Evolutionary conservation across 2,797 vertebrate species (phyloP), one percentile per base, ranked within the genome.

Genomic region (Chlorospingus flavigularis): DNA sequence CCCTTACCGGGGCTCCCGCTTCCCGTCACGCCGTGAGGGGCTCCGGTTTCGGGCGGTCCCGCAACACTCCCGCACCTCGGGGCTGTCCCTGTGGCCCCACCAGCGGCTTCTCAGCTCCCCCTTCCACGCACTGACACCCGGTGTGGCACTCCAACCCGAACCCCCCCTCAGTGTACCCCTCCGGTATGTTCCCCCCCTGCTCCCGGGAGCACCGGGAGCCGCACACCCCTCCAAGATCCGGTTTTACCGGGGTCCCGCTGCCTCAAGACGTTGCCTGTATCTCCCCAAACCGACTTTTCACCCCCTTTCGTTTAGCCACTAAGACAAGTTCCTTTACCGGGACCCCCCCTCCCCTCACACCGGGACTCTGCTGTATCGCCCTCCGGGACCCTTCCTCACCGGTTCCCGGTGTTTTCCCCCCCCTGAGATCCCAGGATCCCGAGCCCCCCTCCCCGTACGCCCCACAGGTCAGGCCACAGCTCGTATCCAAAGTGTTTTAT

Each of bases 401-500:
- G 3, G 39, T 2, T 8, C 18, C 24, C 18, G 43, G 16, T 31
- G n/a, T 12, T 25, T 35, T 10, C 20, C 9, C n/a, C 33, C 33
- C 7, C 7, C 20, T 17, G 21, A 7, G 8, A 39, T 39, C 10
- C 30, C 17, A 17, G 13, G 8, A 39, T 39, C 13, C 35, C 17
- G 18, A 14, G 7, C 7, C 18, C 28, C 28, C 28, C 26, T 33
- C 17, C 60, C 17, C 15, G 6, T 40, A 15, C 8, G 17, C 23
- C 85, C 71, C 40, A 50, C 39, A 86, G 4, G 39, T 54, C 82
- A 82, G 71, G 39, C 81, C 72, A 62, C 33, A 30, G 66, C 54
- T 82, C 23, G 93, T 88, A 94, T 94, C 94, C 88, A 95, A 96
- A 95, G 85, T 92, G 92, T 81, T 96, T 94, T 96, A 95, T 96